Evolutionary conservation across 2,888 invertebrate species (phyloP), one percentile per base, ranked within the genome.

Genomic region (Ophion slaviceki): DNA sequence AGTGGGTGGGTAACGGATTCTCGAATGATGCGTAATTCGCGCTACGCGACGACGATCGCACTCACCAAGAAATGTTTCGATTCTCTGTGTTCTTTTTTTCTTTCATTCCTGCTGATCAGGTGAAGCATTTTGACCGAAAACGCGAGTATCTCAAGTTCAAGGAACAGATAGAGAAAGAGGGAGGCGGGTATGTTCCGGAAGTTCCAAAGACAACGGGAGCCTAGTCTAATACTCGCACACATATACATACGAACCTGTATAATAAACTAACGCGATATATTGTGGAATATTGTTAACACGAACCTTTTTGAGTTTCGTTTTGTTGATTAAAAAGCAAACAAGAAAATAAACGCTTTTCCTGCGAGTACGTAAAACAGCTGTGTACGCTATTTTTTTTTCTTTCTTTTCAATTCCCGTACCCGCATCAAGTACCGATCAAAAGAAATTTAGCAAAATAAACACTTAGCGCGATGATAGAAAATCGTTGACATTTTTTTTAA

Each of bases 111-210:
- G 10, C 72, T 57, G 91, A 92, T 14, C 92, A 95, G 96, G 95
- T 99, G 67, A 97, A 97, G 93, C 98, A 99, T 94, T 99, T 99
- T 94, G 98, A 98, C 95, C 96, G 98, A 90, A 98, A 98, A 94
- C 95, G 98, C 91, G 97, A 97, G 90, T 99, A 97, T 94, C 95
- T 98, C 91, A 96, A 97, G 92, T 99, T 97, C 94, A 98, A 98
- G 95, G 96, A 97, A 90, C 97, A 96, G 95, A 96, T 99, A 94
- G 97, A 97, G 92, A 96, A 96, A 92, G 96, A 97, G 91, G 85
- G 82, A 53, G 80, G 76, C 20, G 98, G 98, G 94, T 97, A 96
- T 94, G 98, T 98, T 94, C 98, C 98, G 67, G 94, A 97, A 59
- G 72, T 88, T 84, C 89, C 90, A 87, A 94, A 95, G 88, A 91